Percentiles rank a stretch among this genome's conserved stretches.
These are phyloP conservation scores for Apostichopus californicus DNA, from an alignment of 35 echinoderm and acorn worm species.

Conservation along the genomic window DNA sequence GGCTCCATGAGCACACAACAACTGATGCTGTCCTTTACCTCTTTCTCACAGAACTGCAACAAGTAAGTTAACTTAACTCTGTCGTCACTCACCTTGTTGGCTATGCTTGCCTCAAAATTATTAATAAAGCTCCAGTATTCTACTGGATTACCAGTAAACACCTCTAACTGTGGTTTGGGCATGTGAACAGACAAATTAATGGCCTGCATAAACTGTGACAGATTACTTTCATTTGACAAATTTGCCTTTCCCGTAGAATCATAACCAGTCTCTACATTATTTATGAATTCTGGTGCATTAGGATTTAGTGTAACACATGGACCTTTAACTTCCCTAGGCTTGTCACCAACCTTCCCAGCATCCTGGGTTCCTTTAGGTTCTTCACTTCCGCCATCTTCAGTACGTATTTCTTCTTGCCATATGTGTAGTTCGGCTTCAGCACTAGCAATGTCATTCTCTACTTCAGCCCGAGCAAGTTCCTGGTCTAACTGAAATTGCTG, in stretches of 20 bases:
- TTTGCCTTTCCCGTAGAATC: background rate
- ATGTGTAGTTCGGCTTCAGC: slow-evolving; percentile 6
- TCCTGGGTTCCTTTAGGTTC: background rate
- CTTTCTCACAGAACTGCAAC: background rate
- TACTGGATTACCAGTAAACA: slow-evolving; percentile 23
- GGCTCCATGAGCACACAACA: slow-evolving; percentile 46
- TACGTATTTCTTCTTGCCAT: slow-evolving; percentile 11
- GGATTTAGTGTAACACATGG: background rate
- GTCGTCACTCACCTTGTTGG: background rate
- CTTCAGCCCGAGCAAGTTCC: background rate
- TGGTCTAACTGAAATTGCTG: background rate
- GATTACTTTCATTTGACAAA: background rate
- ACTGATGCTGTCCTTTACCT: slow-evolving; percentile 2
- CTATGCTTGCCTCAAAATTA: slow-evolving; percentile 45
- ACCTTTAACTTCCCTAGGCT: background rate
- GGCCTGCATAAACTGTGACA: slow-evolving; percentile 9
- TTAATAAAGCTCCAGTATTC: slow-evolving; percentile 57
- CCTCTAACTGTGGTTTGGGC: slow-evolving; percentile 51
- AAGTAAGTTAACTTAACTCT: background rate
- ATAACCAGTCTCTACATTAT: background rate
- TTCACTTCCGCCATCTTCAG: no score
- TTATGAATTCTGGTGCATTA: background rate
- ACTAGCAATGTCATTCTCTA: background rate
- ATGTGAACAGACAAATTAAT: slow-evolving; percentile 40
- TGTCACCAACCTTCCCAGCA: background rate